phyloP scores from a whole-genome alignment of 2,797 vertebrate species.

The Siniperca undulata region DNA sequence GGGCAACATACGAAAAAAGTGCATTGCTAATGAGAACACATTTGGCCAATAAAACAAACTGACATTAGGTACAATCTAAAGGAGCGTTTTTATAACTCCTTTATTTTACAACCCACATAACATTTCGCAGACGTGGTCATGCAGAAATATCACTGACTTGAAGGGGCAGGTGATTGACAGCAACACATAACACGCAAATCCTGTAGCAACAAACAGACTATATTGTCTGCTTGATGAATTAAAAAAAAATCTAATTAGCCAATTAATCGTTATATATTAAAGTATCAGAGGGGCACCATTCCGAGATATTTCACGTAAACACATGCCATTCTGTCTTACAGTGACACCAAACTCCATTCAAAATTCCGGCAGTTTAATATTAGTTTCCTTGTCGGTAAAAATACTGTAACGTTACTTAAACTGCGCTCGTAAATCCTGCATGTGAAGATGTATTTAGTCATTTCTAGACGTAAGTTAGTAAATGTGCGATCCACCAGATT shows the following conservation, averaged over 20 bases:
- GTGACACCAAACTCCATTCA: background rate
- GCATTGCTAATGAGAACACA: background rate
- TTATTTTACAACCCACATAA: background rate
- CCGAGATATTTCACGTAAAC: background rate
- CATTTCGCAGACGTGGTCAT: background rate
- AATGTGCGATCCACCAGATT: too few relatives aligned
- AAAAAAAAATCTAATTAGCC: background rate
- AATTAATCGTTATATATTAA: background rate
- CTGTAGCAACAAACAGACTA: background rate
- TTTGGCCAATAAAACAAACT: background rate
- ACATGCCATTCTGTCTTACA: too few relatives aligned
- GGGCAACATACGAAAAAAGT: background rate
- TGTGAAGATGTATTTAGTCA: accelerated
- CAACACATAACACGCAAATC: background rate
- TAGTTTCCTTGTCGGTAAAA: too few relatives aligned
- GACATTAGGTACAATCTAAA: background rate
- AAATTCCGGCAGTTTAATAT: background rate
- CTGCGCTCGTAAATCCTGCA: accelerated
- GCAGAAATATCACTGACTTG: background rate
- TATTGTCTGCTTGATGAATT: background rate
- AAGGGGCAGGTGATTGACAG: background rate
- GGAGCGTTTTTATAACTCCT: too few relatives aligned
- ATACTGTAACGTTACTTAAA: background rate
- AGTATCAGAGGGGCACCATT: background rate
- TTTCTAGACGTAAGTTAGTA: background rate